Conservation (phyloP, 2,113 vertebrate genomes). For the Oreochromis tanganicae region DNA sequence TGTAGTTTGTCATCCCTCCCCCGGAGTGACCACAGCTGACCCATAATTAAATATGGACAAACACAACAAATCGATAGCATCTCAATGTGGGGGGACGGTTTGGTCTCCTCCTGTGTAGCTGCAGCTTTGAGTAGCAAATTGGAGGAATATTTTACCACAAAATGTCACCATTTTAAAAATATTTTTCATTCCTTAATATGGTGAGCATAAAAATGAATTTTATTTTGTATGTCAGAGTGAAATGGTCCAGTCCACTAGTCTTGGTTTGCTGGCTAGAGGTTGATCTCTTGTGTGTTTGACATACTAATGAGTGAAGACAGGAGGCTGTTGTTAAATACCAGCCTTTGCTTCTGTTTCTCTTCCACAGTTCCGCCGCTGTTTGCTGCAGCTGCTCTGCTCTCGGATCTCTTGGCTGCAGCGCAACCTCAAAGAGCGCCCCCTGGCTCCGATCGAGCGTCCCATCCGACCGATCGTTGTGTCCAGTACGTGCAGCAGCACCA, state of each 20-base stretch:
- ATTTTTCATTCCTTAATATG: neutral
- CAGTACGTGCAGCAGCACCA: constrained; percentile 48
- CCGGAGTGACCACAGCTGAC: neutral
- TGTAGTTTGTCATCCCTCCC: neutral
- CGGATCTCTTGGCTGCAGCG: constrained; percentile 76
- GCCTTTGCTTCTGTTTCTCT: neutral
- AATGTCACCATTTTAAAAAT: neutral
- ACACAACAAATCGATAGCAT: neutral
- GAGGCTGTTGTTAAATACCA: neutral
- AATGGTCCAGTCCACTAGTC: neutral
- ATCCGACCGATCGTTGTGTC: constrained; percentile 80
- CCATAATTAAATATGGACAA: neutral
- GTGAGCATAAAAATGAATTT: neutral
- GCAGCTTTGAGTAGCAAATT: neutral
- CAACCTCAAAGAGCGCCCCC: constrained; percentile 70
- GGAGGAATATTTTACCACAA: neutral
- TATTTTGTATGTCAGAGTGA: neutral
- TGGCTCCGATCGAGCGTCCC: constrained; percentile 65
- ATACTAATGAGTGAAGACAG: neutral
- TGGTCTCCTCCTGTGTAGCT: neutral
- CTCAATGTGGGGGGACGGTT: neutral
- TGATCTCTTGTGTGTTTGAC: neutral
- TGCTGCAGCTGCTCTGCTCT: constrained; percentile 82
- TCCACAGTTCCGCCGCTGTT: constrained; percentile 81
- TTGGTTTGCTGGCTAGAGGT: neutral